Evolutionary conservation across 1,140 invertebrate genomes (phyloP).

Genomic region (Pantala flavescens): DNA sequence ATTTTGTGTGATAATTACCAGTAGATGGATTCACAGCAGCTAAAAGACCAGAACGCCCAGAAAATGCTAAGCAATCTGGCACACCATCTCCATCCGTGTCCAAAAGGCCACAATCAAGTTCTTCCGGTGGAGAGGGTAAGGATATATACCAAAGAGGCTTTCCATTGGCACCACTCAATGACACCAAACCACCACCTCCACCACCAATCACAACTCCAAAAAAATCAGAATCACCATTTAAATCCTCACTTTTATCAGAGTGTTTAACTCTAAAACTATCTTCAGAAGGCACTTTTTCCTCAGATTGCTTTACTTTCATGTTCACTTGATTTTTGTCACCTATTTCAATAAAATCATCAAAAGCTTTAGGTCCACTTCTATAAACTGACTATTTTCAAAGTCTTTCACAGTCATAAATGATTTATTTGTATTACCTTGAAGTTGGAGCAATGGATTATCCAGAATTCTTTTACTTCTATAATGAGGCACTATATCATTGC

Average conservation of each 20-base stretch:
- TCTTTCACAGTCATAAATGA: background rate
- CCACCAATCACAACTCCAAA: background rate
- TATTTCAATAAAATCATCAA: background rate
- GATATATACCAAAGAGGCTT: background rate
- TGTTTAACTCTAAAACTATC: background rate
- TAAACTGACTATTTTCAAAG: background rate
- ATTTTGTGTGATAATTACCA: background rate
- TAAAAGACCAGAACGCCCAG: background rate
- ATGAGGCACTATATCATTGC: background rate
- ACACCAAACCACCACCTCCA: background rate
- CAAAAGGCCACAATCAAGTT: background rate
- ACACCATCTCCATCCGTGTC: background rate
- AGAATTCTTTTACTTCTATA: background rate
- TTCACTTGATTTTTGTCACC: background rate
- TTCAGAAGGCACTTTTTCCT: background rate
- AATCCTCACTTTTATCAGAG: background rate
- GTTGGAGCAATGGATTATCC: background rate
- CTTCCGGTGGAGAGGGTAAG: background rate
- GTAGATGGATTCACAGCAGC: background rate
- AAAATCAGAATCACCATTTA: background rate
- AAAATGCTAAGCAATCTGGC: background rate
- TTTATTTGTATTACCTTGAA: background rate
- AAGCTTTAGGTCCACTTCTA: background rate
- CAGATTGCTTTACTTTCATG: background rate
- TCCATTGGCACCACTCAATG: background rate